Conservation (phyloP, 2,888 invertebrate species). For the Priapulus caudatus region DNA sequence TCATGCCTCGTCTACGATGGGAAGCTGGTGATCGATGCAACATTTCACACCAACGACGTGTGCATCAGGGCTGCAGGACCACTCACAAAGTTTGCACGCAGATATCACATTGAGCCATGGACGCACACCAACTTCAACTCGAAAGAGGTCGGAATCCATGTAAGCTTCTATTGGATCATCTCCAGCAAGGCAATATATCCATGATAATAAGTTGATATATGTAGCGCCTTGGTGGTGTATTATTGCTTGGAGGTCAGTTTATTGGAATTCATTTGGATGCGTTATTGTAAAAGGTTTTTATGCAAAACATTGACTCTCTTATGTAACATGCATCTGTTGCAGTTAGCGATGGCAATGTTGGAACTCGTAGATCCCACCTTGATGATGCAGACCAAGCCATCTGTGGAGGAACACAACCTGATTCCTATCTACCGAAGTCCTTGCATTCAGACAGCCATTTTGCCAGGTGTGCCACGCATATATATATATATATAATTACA, state of each 20-base stretch:
- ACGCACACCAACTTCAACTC: conserved; percentile 38
- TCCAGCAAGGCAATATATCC: too few species aligned
- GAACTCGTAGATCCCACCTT: conserved; percentile 37
- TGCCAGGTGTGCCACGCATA: conserved; percentile 31
- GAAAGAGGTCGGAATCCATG: conserved; percentile 36
- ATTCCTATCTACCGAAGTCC: conserved; percentile 38
- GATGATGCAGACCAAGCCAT: conserved; percentile 28
- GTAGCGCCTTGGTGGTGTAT: too few species aligned
- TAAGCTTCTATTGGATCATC: conserved; percentile 12
- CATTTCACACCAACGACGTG: conserved; percentile 40
- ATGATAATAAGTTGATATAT: too few species aligned
- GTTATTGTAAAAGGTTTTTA: too few species aligned
- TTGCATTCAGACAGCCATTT: conserved; percentile 30
- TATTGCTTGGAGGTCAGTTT: too few species aligned
- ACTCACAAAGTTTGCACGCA: conserved; percentile 38
- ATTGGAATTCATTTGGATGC: too few species aligned
- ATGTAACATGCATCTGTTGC: too few species aligned
- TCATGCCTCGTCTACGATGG: conserved; percentile 39
- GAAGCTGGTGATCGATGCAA: conserved; percentile 37
- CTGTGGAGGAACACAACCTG: conserved; percentile 33
- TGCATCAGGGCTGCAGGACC: conserved; percentile 37
- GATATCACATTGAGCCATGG: conserved; percentile 38
- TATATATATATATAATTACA: background rate
- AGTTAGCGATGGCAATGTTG: conserved; percentile 36
- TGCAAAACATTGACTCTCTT: too few species aligned